Base-by-base conservation (phyloP, 2,797 vertebrate species). In the Acrocephalus scirpaceus region DNA sequence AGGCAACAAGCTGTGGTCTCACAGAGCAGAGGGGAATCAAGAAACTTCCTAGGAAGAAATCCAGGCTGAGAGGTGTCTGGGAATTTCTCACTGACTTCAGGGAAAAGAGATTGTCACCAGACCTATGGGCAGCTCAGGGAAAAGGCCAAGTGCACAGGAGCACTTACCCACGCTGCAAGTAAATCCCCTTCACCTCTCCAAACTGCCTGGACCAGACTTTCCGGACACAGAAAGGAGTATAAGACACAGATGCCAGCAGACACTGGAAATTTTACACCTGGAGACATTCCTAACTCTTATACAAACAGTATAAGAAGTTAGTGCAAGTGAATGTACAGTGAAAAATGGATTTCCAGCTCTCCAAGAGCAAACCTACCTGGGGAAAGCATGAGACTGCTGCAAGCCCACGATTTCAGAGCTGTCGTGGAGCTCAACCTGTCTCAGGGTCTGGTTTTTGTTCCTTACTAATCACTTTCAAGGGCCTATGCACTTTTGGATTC, bases 401-500 rank as follows among this genome's bases (percentile, higher is more conserved):
- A 71, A 86, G 56, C 11, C 47, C 66, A 25, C 1, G 2, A 2
- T 21, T 70, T 72, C 71, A 62, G 77, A 65, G 65, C 16, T 38
- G 38, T 19, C 1, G 0, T 3, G 4, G 78, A 91, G 80, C 64
- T 61, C 64, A 93, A 86, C 78, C 64, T 86, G 51, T 57, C 77
- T 66, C 23, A 5, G 61, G 32, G 27, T 76, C 88, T 90, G 80
- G 3, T 54, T 88, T 88, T 93, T 83, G 38, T 92, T 88, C 78
- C 64, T 86, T 57, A 79, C 90, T 92, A 88, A 87, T 88, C 47
- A 40, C 47, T 94, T 92, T 70, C 83, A 81, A 0, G 4, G 88
- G 48, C 54, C 54, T 92, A 73, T 91, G n/a, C 75, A n/a, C 81
- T 94, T 86, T 21, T 88, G 88, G 79, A 95, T 94, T 61, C 64